These are phyloP conservation scores for Porites lobata DNA, from an alignment of 92 coral and sea anemone species.

Conservation along the genomic window DNA sequence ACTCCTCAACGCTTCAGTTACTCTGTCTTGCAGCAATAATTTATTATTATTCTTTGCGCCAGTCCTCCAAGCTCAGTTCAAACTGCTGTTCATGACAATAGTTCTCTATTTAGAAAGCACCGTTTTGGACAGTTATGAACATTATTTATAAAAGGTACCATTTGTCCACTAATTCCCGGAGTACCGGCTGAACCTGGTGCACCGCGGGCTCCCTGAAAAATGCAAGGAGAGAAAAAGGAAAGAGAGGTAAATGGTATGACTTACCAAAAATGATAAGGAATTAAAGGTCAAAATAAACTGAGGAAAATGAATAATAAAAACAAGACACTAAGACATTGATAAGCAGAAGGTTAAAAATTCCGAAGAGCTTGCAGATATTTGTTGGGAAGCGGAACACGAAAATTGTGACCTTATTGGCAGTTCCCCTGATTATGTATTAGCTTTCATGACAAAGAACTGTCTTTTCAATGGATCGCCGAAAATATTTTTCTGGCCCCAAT, in stretches of 20 bases:
- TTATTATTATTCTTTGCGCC: not conserved
- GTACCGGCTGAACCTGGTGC: constrained; percentile 25
- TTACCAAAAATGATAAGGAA: not conserved
- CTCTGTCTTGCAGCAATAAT: not conserved
- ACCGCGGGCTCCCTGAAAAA: constrained; percentile 36
- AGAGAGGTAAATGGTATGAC: not conserved
- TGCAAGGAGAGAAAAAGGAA: not conserved
- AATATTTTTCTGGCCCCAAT: no score
- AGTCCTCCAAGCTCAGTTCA: not conserved
- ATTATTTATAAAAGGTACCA: not conserved
- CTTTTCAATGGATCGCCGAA: no score
- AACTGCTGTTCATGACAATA: not conserved
- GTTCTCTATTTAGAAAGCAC: not conserved
- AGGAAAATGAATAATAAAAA: no score
- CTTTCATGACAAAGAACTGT: no score
- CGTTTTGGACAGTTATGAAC: not conserved
- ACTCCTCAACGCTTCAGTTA: no score
- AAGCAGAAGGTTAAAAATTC: no score
- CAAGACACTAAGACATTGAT: no score
- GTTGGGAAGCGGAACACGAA: no score
- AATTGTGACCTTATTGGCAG: no score
- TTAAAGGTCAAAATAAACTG: no score
- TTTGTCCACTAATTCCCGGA: constrained; percentile 19
- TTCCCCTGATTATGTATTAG: no score
- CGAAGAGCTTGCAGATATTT: no score